Conservation (phyloP, 2,888 invertebrate species). For the Cacoxenus indagator region DNA sequence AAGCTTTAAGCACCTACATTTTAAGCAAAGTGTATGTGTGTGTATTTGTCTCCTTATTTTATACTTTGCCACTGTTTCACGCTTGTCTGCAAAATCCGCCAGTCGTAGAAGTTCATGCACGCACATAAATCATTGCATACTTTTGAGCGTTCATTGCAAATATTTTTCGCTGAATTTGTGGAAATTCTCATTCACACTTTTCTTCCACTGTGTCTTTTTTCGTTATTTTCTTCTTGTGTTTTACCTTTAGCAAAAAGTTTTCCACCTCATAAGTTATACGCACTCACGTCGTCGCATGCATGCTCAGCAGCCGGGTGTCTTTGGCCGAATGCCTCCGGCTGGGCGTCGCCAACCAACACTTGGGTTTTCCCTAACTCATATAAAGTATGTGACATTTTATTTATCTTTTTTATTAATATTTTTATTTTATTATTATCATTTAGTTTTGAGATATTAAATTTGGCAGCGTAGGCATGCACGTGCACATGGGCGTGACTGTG, state of each 20-base stretch:
- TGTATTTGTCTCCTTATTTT: not conserved
- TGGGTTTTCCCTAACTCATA: too few species aligned
- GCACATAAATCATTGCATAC: slow-evolving; percentile 11
- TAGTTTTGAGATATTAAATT: too few species aligned
- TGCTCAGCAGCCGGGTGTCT: too few species aligned
- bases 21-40: not conserved
- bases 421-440: too few species aligned
- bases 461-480: too few species aligned
- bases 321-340: not conserved
- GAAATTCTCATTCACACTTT: not conserved
- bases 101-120: not conserved
- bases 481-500: too few species aligned
- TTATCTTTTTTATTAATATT: too few species aligned
- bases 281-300: not conserved
- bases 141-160: slow-evolving; percentile 3
- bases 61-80: not conserved
- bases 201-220: not conserved
- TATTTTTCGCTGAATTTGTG: slow-evolving; percentile 14
- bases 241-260: slow-evolving; percentile 3
- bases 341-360: too few species aligned
- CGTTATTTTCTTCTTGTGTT: not conserved
- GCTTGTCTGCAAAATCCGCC: too few species aligned
- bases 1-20: too few species aligned
- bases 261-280: slow-evolving; percentile 8
- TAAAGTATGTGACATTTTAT: too few species aligned